These are phyloP conservation scores for Lycocorax pyrrhopterus DNA, from an alignment of 2,113 vertebrate species.

Conservation along the genomic window DNA sequence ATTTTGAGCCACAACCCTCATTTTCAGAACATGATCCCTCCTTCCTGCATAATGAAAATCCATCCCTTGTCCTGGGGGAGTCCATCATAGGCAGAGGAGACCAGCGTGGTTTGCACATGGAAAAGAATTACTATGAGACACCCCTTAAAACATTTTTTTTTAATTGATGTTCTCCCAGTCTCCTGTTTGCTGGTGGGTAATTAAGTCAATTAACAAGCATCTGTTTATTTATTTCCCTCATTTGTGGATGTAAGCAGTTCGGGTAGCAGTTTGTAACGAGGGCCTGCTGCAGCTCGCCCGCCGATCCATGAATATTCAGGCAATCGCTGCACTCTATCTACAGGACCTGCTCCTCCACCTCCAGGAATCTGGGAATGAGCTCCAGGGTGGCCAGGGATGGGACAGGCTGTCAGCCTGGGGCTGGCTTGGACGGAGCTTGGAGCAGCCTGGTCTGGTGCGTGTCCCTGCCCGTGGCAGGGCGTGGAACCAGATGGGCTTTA, in stretches of 20 bases:
- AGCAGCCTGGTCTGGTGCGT: not conserved
- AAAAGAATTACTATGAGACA: not conserved
- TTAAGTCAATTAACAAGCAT: constrained; percentile 41
- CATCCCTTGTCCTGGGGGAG: not conserved
- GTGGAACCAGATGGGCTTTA: not conserved
- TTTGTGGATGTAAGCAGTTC: constrained; percentile 48
- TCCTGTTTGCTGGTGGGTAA: constrained; percentile 43
- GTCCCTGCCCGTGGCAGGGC: not conserved
- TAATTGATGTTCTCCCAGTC: constrained; percentile 17
- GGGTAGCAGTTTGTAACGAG: constrained; percentile 33
- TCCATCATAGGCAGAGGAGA: not conserved
- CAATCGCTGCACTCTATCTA: not conserved
- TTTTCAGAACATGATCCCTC: not conserved
- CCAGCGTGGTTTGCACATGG: not conserved
- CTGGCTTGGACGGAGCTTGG: not conserved
- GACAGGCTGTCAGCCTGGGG: not conserved
- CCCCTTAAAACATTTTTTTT: constrained; percentile 1
- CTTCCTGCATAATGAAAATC: not conserved
- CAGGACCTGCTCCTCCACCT: not conserved
- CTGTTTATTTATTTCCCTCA: constrained; percentile 47
- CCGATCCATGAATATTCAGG: constrained; percentile 14
- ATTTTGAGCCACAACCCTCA: not conserved
- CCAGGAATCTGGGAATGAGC: not conserved
- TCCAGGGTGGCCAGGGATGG: not conserved
- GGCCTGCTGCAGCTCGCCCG: constrained; percentile 45